Conservation (phyloP, 2,888 invertebrate species). For the Prosopocoilus inquinatus region DNA sequence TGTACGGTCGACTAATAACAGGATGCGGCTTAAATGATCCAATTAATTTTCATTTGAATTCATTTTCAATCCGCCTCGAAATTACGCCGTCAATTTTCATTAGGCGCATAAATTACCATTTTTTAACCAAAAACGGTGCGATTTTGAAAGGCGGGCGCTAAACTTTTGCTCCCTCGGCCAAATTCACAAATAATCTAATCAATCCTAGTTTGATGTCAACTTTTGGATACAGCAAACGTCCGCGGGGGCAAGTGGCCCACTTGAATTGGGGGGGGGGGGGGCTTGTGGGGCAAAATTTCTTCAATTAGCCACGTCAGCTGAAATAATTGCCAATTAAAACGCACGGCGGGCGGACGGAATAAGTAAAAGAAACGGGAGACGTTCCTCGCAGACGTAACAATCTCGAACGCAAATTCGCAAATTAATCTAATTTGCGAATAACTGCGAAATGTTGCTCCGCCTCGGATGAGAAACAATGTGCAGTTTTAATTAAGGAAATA, state of each 20-base stretch:
- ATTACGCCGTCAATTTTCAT: constrained; percentile 34
- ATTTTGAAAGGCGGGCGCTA: neutral
- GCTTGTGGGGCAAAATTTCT: constrained; percentile 37
- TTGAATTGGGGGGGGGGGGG: too few relatives aligned
- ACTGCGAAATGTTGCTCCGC: too few relatives aligned
- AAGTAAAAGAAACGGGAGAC: too few relatives aligned
- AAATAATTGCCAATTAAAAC: constrained; percentile 46
- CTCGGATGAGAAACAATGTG: too few relatives aligned
- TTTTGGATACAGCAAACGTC: constrained; percentile 6
- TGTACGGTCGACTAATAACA: constrained; percentile 42
- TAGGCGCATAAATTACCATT: constrained; percentile 8
- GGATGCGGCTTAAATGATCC: constrained; percentile 44
- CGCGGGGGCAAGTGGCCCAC: constrained; percentile 3
- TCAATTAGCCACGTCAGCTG: constrained; percentile 41
- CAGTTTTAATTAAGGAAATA: too few relatives aligned
- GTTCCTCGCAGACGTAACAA: too few relatives aligned
- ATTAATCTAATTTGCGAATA: too few relatives aligned
- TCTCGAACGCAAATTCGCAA: too few relatives aligned
- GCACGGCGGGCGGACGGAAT: neutral
- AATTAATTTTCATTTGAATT: constrained; percentile 46
- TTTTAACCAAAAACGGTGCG: neutral
- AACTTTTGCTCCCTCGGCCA: neutral
- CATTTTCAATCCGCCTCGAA: constrained; percentile 37
- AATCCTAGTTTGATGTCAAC: too few relatives aligned
- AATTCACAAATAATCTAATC: constrained; percentile 1